Evolutionary conservation across 2,888 invertebrate genomes (phyloP).

Genomic region (Sarcophaga variegata): DNA sequence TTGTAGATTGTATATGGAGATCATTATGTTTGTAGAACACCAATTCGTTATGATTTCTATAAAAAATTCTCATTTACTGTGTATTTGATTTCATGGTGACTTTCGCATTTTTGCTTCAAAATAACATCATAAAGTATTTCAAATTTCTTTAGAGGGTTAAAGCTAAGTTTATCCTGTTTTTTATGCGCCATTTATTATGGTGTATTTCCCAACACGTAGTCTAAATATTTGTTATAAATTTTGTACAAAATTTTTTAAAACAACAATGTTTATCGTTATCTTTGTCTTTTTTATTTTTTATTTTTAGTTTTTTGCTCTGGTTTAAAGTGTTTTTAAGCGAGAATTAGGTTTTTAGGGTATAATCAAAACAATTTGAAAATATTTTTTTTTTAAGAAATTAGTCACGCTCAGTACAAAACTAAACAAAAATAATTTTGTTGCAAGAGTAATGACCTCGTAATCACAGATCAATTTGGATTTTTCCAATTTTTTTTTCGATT

Average conservation of each 20-base stretch:
- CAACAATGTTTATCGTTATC: conserved; percentile 1
- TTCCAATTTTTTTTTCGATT: no score
- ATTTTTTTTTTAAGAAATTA: conserved; percentile 40
- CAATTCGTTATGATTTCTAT: no score
- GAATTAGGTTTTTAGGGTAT: conserved; percentile 56
- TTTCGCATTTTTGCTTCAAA: no score
- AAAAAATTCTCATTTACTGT: no score
- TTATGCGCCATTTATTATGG: conserved; percentile 47
- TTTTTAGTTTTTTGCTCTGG: background rate
- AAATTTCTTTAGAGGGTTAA: no score
- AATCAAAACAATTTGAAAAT: conserved; percentile 48
- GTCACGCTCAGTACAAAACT: conserved; percentile 7
- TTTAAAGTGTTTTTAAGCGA: conserved; percentile 44
- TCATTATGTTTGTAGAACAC: no score
- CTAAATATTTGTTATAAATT: conserved; percentile 55
- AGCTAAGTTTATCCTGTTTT: no score
- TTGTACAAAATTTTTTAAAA: conserved; percentile 22
- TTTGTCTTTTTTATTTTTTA: conserved; percentile 15
- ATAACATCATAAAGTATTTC: no score
- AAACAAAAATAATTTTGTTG: conserved; percentile 13
- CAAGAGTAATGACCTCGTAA: conserved; percentile 35
- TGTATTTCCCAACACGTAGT: conserved; percentile 63
- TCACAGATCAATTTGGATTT: background rate
- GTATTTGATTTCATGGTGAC: no score
- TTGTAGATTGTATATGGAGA: no score